Evolutionary conservation across 2,888 invertebrate genomes (phyloP).

Genomic region (Agriopis leucophaearia): DNA sequence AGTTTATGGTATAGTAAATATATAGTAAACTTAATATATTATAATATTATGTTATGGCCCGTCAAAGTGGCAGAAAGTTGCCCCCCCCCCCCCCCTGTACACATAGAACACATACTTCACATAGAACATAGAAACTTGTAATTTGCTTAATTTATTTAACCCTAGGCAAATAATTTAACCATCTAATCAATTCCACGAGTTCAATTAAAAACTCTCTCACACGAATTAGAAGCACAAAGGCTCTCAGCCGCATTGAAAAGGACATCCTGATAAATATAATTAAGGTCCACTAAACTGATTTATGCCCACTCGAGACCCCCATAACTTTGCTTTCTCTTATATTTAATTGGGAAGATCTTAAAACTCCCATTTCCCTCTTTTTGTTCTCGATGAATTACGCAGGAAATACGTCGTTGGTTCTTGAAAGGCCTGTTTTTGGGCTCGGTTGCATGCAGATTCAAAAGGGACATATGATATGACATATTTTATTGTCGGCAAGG

Average conservation of each 20-base stretch:
- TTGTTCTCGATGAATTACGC: constrained; percentile 68
- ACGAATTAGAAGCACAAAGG: constrained; percentile 58
- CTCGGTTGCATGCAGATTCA: constrained; percentile 68
- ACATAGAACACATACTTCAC: no score
- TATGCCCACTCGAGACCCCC: constrained; percentile 72
- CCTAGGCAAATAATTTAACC: constrained; percentile 2
- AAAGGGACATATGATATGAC: constrained; percentile 81
- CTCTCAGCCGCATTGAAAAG: constrained; percentile 59
- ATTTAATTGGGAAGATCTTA: constrained; percentile 76
- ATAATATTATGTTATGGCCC: no score
- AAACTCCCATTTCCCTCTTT: constrained; percentile 71
- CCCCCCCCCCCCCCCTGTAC: no score
- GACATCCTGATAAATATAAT: constrained; percentile 74
- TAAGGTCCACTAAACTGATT: constrained; percentile 72
- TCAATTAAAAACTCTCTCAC: constrained; percentile 42
- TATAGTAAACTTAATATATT: no score
- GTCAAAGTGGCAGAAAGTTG: no score
- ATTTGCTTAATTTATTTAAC: no score
- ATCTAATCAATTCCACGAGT: constrained; percentile 11
- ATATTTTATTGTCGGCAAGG: constrained; percentile 76
- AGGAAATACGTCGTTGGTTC: constrained; percentile 78
- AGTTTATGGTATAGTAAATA: no score
- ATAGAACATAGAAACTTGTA: no score
- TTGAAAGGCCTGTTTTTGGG: constrained; percentile 71
- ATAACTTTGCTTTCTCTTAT: constrained; percentile 74